Conservation (phyloP, 1,140 invertebrate species). For the Cherax quadricarinatus region DNA sequence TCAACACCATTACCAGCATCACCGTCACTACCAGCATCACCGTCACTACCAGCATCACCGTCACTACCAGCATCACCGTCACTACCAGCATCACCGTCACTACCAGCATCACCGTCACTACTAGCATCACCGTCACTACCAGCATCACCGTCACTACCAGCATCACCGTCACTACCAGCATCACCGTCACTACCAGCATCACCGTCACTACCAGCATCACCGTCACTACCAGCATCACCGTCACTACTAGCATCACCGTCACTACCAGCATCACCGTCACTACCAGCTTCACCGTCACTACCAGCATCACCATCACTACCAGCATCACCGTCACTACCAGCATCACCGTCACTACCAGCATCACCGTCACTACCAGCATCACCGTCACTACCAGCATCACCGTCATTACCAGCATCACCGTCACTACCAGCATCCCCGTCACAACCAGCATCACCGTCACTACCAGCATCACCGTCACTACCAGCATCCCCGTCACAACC, state of each 20-base stretch:
- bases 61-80: neutral
- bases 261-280: neutral
- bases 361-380: neutral
- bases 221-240: no score
- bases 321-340: neutral
- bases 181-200: no score
- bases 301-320: no score
- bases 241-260: no score
- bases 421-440: no score
- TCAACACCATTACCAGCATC: neutral
- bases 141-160: neutral
- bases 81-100: neutral
- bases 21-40: neutral
- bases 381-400: no score
- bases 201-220: no score
- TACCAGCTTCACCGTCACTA: no score
- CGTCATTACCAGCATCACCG: no score
- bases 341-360: neutral
- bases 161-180: neutral
- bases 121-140: neutral
- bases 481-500: neutral
- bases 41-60: neutral
- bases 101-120: neutral
- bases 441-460: no score
- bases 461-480: no score